phyloP scores from a whole-genome alignment of 2,113 vertebrate species.

The Lampris megalopsis region DNA sequence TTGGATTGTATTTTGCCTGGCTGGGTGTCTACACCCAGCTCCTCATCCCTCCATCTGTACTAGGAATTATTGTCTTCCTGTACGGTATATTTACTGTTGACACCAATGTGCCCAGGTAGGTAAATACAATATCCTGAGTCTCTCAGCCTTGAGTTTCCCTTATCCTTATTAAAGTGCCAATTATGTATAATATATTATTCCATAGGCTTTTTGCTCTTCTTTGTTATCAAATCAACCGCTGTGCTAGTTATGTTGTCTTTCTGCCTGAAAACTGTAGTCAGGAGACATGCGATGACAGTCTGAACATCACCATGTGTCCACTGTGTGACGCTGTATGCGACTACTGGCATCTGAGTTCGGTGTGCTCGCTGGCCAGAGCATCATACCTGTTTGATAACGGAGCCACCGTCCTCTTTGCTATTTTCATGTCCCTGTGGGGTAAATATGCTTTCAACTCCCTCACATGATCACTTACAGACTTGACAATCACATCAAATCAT shows the following conservation, averaged over 20 bases:
- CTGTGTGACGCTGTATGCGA: slow-evolving; percentile 95
- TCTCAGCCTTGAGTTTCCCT: too few species aligned
- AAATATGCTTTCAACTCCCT: slow-evolving; percentile 56
- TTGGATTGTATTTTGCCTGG: slow-evolving; percentile 98
- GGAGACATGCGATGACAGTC: slow-evolving; percentile 89
- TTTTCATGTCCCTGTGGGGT: slow-evolving; percentile 99
- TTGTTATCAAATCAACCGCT: neutral
- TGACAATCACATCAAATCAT: neutral
- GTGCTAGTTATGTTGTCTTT: neutral
- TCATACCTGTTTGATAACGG: slow-evolving; percentile 98
- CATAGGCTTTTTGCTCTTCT: neutral
- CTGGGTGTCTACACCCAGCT: slow-evolving; percentile 96
- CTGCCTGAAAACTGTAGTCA: slow-evolving; percentile 77
- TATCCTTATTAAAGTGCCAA: neutral
- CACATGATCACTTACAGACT: neutral
- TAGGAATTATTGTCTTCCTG: slow-evolving; percentile 96
- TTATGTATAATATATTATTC: neutral
- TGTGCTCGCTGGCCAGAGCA: slow-evolving; percentile 88
- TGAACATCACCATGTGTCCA: slow-evolving; percentile 97
- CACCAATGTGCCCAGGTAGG: slow-evolving; percentile 94
- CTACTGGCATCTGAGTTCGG: slow-evolving; percentile 94
- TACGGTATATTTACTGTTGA: slow-evolving; percentile 95
- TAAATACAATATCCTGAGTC: neutral
- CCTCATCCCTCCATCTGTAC: slow-evolving; percentile 93
- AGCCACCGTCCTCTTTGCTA: slow-evolving; percentile 92